Base-by-base conservation (phyloP, 2,113 vertebrate genomes). In the Tricholaema leucomelas region DNA sequence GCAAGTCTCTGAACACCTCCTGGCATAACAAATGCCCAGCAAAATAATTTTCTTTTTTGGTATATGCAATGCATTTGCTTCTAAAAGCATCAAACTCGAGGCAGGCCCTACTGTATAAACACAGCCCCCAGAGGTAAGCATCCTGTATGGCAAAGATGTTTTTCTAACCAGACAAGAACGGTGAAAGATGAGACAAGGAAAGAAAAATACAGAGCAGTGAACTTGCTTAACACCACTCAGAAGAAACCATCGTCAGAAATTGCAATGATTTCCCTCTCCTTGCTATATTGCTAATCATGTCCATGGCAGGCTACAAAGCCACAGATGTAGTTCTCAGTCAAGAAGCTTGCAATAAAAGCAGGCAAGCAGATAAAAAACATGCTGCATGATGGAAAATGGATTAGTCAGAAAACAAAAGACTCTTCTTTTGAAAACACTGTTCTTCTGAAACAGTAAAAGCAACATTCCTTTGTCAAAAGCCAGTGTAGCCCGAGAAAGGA, bases 71-170 rank as follows among this genome's bases (percentile, higher is more conserved):
- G 23, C 18, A 8, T 71, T 85, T 85, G 21, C 61, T 78, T 78
- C 65, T 71, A 63, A 87, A 87, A 50, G 17, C 55, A 77, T 33
- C 52, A 30, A 73, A 14, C 40, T 70, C 61, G 9, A 50, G 52
- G 28, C 40, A 55, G 56, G 42, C 52, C 40, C 31, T 77, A 5
- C 75, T 56, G 28, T 30, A 58, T 63, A 86, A 65, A 21, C 31
- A 55, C 8, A 1, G 11, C 8, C 20, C 9, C 21, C 10, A 10
- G 15, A 48, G 42, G n/a, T 2, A 31, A 21, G 44, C 3, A 0
- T 54, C 60, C 58, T 52, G 33, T 6, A 16, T n/a, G 31, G 9
- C 1, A 0, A 63, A 81, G 52, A 36, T 82, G 12, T 15, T 27
- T 31, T 65, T 33, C 54, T 70, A 70, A 86, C 65, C 15, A 56